phyloP scores from a whole-genome alignment of 1,140 invertebrate genomes.

The Pteromalus puparum region DNA sequence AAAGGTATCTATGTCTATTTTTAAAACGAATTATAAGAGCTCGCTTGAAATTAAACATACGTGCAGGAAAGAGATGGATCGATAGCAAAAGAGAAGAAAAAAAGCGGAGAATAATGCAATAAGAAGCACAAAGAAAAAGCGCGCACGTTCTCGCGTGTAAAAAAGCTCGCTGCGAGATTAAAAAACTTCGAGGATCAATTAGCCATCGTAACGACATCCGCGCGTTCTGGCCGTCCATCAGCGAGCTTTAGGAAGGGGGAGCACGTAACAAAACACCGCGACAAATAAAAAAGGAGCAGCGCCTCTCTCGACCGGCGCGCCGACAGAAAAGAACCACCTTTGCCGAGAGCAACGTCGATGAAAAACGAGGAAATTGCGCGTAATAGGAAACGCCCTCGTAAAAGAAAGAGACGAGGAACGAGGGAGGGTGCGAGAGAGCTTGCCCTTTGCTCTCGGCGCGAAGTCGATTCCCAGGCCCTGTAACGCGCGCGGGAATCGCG shows the following conservation, averaged over 20 bases:
- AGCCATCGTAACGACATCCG: conserved; percentile 16
- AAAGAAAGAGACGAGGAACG: conserved; percentile 20
- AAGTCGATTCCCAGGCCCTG: neutral
- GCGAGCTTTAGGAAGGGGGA: neutral
- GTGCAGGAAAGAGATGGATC: neutral
- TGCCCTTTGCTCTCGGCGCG: neutral
- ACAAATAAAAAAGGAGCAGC: neutral
- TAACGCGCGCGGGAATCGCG: neutral
- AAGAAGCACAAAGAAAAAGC: neutral
- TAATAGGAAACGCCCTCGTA: conserved; percentile 46
- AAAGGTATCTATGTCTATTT: neutral
- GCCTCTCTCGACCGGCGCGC: too few species aligned
- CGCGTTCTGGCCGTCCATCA: neutral
- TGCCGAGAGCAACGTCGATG: neutral
- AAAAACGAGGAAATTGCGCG: conserved; percentile 44
- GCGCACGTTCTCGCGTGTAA: neutral
- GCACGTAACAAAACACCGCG: conserved; percentile 5
- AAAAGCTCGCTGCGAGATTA: neutral
- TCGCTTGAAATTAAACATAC: neutral
- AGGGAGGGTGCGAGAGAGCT: neutral
- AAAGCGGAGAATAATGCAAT: neutral
- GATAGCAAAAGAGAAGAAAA: neutral
- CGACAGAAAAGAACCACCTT: conserved; percentile 19
- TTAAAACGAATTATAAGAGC: neutral
- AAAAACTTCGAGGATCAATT: conserved; percentile 28